Evolutionary conservation across 2,888 invertebrate species (phyloP), one percentile per base, ranked within the genome.

Genomic region (Heterodera filipjevi): DNA sequence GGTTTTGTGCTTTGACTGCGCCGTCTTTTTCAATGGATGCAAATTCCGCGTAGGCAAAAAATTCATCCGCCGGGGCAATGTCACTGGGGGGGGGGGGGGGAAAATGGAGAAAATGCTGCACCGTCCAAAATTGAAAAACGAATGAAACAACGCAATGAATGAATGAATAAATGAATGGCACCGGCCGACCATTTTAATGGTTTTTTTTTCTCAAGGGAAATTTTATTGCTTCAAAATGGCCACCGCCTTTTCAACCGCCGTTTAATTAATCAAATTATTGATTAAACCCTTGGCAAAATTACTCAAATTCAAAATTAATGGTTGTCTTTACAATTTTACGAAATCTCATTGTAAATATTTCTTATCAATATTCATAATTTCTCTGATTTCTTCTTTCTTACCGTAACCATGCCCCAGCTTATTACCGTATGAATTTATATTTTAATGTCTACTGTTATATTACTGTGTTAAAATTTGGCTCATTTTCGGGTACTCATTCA

Each of bases 1-100:
- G 59, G 59, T 22, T 59, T 59, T 59, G 39, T 59, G 59, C 59
- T 22, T 27, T 22, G 59, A 10, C 22, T n/a, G 59, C 49, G 27
- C 27, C 59, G 59, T 59, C 59, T 27, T 5, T 59, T 59, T 59
- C 59, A 59, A 59, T 59, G 59, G 27, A 59, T 59, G 59, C 27
- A 59, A 59, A 59, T 59, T 59, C 59, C 59, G 27, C 27, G n/a
- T 22, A 59, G 59, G 27, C n/a, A 59, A 59, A 59, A 59, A 59
- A 59, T 30, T 59, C 59, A 59, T 59, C 22, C 59, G 27, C 19
- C 22, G 59, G 10, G 27, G 59, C 22, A 30, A 59, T 27, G 59
- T 12, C 59, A 59, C 27, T 6, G 59, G 59, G 8, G 39, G 39
- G 39, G 39, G 39, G 39, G 39, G 39, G 39, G 39, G 39, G 39